Conservation (phyloP, 2,113 vertebrate genomes). For the Picathartes gymnocephalus region DNA sequence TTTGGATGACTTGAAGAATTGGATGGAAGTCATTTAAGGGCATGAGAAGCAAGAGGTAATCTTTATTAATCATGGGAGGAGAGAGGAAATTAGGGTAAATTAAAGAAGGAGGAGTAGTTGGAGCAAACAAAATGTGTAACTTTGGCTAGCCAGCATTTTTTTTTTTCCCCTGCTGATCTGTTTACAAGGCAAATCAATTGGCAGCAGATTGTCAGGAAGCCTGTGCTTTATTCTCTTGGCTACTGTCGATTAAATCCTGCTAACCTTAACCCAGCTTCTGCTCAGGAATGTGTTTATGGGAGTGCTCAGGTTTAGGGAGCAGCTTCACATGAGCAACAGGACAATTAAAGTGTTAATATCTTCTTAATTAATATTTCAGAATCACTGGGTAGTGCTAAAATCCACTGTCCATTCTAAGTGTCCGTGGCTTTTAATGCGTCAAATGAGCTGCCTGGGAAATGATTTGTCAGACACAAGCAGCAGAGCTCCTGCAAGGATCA, state of each 20-base stretch:
- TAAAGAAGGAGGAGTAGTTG: constrained; percentile 4
- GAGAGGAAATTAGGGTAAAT: constrained; percentile 4
- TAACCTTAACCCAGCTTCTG: background rate
- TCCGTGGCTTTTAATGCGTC: background rate
- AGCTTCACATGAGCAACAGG: background rate
- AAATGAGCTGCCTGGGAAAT: background rate
- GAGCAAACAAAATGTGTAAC: background rate
- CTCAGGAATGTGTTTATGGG: background rate
- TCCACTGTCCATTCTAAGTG: background rate
- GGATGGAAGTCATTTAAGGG: background rate
- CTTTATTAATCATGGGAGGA: constrained; percentile 24
- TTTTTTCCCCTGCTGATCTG: background rate
- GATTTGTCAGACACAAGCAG: background rate
- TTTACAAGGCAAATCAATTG: constrained; percentile 25
- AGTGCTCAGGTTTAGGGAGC: background rate
- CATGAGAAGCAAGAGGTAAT: constrained; percentile 31
- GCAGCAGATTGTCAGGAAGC: constrained; percentile 22
- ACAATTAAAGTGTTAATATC: background rate
- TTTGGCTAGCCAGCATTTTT: background rate
- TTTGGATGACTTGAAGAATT: background rate
- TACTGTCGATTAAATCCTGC: background rate
- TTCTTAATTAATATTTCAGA: background rate
- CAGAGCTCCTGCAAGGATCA: background rate
- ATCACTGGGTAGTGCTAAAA: background rate
- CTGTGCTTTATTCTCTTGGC: background rate